These are phyloP conservation scores for Saccopteryx bilineata DNA, from an alignment of 2,113 vertebrate species.

Conservation along the genomic window DNA sequence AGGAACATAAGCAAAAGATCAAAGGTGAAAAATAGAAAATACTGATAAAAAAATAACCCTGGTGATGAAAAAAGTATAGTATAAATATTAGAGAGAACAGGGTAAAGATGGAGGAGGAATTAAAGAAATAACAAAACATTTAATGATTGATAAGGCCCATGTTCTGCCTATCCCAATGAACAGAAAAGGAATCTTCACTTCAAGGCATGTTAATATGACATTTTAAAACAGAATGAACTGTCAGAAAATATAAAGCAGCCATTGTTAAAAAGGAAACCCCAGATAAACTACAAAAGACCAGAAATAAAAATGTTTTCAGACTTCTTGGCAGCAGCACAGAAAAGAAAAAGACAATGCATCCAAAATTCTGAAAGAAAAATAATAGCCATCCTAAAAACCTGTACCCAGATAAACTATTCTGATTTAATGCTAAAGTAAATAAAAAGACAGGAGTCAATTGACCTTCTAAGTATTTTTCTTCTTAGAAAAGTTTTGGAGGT, in stretches of 20 bases:
- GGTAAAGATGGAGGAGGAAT: background rate
- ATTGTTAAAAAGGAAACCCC: background rate
- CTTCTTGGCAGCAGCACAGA: background rate
- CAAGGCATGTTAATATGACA: background rate
- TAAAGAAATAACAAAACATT: background rate
- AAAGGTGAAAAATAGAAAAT: slow-evolving; percentile 10
- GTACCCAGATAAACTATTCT: background rate
- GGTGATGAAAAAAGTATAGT: background rate
- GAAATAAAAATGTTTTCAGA: background rate
- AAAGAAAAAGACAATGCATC: background rate
- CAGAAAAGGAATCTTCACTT: background rate
- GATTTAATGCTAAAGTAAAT: background rate
- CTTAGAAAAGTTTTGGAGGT: slow-evolving; percentile 10
- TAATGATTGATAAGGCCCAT: background rate
- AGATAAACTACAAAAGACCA: background rate
- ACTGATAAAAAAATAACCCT: background rate
- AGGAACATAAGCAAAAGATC: background rate
- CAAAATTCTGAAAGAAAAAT: background rate
- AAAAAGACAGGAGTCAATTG: background rate
- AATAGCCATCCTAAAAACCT: slow-evolving; percentile 1
- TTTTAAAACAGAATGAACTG: background rate
- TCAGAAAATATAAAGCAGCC: background rate
- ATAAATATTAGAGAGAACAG: background rate
- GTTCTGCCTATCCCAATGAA: background rate
- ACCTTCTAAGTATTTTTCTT: background rate